phyloP scores from a whole-genome alignment of 2,888 invertebrate genomes.

The Drosophila nigritarsus region DNA sequence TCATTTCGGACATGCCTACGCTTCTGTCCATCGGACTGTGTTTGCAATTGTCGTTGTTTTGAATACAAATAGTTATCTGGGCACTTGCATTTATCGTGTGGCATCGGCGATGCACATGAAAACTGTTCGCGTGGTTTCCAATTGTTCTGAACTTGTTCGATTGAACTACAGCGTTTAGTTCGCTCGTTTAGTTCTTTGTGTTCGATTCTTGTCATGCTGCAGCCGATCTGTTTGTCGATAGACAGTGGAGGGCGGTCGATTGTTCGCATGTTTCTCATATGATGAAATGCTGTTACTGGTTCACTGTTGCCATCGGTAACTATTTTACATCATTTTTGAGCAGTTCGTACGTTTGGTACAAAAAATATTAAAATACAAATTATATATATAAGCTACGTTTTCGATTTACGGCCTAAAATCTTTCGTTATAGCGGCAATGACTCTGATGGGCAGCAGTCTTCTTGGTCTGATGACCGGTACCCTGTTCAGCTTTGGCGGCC shows the following conservation, averaged over 20 bases:
- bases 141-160: no score
- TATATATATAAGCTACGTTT: no score
- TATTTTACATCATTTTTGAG: neutral
- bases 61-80: constrained; percentile 4
- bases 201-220: no score
- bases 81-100: constrained; percentile 53
- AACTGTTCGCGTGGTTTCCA: neutral
- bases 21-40: constrained; percentile 36
- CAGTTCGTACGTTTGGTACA: no score
- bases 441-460: no score
- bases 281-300: neutral
- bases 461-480: no score
- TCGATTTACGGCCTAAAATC: no score
- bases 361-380: no score
- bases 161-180: no score
- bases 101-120: constrained; percentile 45
- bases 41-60: constrained; percentile 11
- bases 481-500: no score
- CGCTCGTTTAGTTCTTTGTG: no score
- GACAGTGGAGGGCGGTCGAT: constrained; percentile 31
- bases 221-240: constrained; percentile 16
- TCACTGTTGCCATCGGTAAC: neutral
- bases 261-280: neutral
- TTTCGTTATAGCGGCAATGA: no score
- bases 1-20: constrained; percentile 71